These are phyloP conservation scores for Phrynocephalus forsythii DNA, from an alignment of 2,797 vertebrate genomes.

Conservation along the genomic window DNA sequence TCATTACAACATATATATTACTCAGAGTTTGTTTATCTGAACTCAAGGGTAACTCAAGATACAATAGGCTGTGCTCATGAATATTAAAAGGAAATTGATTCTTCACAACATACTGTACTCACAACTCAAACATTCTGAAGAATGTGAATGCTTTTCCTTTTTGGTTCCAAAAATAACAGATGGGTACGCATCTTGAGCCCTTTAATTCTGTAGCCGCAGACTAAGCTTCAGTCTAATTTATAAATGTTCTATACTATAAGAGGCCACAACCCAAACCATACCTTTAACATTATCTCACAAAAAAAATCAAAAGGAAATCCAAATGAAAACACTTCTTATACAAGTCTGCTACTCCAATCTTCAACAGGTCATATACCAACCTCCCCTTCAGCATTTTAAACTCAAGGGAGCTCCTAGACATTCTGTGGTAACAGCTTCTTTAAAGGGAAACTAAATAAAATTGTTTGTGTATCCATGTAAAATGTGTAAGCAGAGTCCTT, in stretches of 20 bases:
- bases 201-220: not conserved
- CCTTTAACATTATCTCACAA: not conserved
- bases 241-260: slow-evolving; percentile 7
- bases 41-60: slow-evolving; percentile 17
- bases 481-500: not conserved
- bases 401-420: not conserved
- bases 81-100: not conserved
- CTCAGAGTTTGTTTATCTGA: slow-evolving; percentile 18
- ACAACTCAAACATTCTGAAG: slow-evolving; percentile 11
- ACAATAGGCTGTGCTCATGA: not conserved
- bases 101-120: slow-evolving; percentile 5
- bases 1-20: not conserved
- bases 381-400: not conserved
- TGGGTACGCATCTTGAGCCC: not conserved
- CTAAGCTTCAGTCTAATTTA: not conserved
- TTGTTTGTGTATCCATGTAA: not conserved
- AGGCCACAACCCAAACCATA: not conserved
- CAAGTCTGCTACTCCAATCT: not conserved
- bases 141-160: slow-evolving; percentile 8
- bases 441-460: not conserved
- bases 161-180: slow-evolving; percentile 23
- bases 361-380: not conserved
- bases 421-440: not conserved
- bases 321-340: slow-evolving; percentile 1
- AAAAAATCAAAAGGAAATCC: not conserved